A percentile compares a stretch with the other conserved stretches of the same genome.
Evolutionary conservation across 2,797 vertebrate genomes (phyloP).

Genomic region (Onychomys leucogaster): DNA sequence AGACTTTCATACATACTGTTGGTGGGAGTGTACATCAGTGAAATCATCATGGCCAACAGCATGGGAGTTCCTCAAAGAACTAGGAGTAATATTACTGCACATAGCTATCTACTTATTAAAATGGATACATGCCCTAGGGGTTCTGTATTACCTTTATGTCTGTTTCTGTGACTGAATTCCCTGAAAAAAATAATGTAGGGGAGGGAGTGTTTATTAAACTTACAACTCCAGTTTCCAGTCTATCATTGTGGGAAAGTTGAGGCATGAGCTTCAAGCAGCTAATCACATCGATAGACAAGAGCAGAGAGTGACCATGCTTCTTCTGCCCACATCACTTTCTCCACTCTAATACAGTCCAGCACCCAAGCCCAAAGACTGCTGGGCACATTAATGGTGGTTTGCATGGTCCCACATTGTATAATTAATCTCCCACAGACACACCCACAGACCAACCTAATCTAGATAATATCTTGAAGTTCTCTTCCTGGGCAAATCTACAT

Average conservation of each 20-base stretch:
- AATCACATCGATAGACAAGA: neutral
- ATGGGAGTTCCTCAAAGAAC: neutral
- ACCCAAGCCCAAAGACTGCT: neutral
- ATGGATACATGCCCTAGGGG: neutral
- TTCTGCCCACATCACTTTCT: neutral
- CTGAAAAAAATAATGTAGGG: neutral
- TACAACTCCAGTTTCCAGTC: neutral
- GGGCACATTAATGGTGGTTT: neutral
- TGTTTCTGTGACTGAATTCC: neutral
- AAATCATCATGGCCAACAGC: neutral
- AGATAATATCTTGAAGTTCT: neutral
- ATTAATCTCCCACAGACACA: neutral
- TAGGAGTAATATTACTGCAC: neutral
- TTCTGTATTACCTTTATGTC: neutral
- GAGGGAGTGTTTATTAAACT: neutral
- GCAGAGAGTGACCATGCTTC: accelerated
- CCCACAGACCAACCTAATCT: neutral
- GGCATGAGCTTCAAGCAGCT: neutral
- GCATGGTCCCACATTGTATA: neutral
- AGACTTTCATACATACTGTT: neutral
- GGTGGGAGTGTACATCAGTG: too few relatives aligned
- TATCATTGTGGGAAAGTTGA: neutral
- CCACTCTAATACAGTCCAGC: neutral
- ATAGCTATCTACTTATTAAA: neutral
- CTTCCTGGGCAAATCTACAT: neutral